These are phyloP conservation scores for Eciton burchellii DNA, from an alignment of 1,140 invertebrate species.

Conservation along the genomic window DNA sequence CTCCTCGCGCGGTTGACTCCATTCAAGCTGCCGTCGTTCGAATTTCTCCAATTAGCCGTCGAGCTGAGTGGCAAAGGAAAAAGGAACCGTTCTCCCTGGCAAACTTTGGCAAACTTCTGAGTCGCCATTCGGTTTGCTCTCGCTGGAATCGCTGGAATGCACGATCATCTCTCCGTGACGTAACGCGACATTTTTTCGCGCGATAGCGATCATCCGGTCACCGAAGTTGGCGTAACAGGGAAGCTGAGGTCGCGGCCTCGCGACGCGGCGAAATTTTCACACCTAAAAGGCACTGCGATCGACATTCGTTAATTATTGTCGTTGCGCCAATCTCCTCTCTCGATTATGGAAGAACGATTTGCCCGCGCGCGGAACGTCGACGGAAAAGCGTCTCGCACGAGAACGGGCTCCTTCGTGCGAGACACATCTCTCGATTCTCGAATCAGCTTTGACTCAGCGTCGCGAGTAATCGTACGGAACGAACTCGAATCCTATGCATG, in stretches of 20 bases:
- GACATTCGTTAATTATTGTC: constrained; percentile 71
- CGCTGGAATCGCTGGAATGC: too few relatives aligned
- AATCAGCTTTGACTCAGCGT: constrained; percentile 34
- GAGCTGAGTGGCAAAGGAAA: constrained; percentile 25
- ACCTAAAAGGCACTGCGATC: constrained; percentile 66
- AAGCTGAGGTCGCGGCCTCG: constrained; percentile 51
- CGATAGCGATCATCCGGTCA: constrained; percentile 29
- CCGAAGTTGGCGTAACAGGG: constrained; percentile 64
- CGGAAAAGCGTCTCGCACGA: constrained; percentile 1
- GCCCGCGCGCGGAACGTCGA: neutral
- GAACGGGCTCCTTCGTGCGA: neutral
- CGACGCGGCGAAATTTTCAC: constrained; percentile 47
- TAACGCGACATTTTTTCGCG: neutral
- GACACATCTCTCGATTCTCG: neutral
- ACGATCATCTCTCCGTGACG: neutral
- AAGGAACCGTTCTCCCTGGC: constrained; percentile 32
- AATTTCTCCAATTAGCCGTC: constrained; percentile 51
- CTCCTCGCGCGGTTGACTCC: neutral
- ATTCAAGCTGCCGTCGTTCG: constrained; percentile 24
- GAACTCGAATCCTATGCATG: too few relatives aligned
- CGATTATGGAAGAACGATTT: constrained; percentile 61
- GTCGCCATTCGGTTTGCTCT: too few relatives aligned
- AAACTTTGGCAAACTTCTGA: constrained; percentile 11
- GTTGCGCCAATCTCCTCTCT: constrained; percentile 67
- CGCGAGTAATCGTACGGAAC: constrained; percentile 31